Conservation (phyloP, 2,888 invertebrate species). For the Netelia fuscicornis region DNA sequence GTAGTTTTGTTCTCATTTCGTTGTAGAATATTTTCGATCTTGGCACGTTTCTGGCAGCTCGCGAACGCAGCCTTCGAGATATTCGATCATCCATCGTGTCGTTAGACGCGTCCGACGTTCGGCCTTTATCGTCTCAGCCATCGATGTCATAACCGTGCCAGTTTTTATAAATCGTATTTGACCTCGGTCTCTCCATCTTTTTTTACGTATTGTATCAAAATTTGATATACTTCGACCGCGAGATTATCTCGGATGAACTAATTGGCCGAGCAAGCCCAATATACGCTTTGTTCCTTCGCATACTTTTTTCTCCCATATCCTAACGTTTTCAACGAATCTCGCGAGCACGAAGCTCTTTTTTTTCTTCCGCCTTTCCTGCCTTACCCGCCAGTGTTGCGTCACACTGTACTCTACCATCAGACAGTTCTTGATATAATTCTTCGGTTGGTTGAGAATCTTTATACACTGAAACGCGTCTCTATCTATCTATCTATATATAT, state of each 20-base stretch:
- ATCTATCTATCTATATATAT: background rate
- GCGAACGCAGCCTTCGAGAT: too few species aligned
- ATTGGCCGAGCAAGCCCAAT: slow-evolving; percentile 50
- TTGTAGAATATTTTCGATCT: too few species aligned
- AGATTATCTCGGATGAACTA: slow-evolving; percentile 63
- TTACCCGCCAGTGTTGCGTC: background rate
- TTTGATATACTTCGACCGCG: slow-evolving; percentile 14
- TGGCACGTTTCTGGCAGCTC: too few species aligned
- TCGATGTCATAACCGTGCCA: too few species aligned
- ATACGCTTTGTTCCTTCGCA: slow-evolving; percentile 18
- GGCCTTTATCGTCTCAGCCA: too few species aligned
- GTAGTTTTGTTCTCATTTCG: too few species aligned
- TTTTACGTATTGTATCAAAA: slow-evolving; percentile 29
- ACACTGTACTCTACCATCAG: slow-evolving; percentile 4
- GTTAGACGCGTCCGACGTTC: too few species aligned
- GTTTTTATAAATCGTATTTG: slow-evolving; percentile 13
- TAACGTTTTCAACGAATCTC: slow-evolving; percentile 53
- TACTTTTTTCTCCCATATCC: slow-evolving; percentile 22
- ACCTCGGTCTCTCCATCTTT: slow-evolving; percentile 25
- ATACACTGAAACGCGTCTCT: slow-evolving; percentile 21
- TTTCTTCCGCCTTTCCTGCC: background rate
- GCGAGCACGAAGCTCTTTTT: slow-evolving; percentile 22
- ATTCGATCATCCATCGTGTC: too few species aligned
- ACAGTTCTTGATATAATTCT: slow-evolving; percentile 46
- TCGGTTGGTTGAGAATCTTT: slow-evolving; percentile 42